These are phyloP conservation scores for Andrena flavipes DNA, from an alignment of 2,888 invertebrate species.

Conservation along the genomic window DNA sequence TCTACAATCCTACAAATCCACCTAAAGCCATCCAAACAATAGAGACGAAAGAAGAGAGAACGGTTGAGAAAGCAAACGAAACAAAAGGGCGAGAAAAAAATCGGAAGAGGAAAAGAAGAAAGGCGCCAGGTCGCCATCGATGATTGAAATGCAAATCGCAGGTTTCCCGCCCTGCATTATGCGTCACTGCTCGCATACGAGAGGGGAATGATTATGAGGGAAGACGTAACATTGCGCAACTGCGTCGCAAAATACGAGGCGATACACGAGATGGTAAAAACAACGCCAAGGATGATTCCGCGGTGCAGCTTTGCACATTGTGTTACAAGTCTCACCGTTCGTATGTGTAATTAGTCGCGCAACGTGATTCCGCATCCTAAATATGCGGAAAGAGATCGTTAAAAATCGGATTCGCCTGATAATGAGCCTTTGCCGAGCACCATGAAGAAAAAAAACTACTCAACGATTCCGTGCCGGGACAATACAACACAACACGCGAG, in stretches of 20 bases:
- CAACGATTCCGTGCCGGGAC: neutral
- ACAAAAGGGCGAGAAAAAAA: neutral
- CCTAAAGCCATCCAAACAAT: neutral
- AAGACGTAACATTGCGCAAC: constrained; percentile 43
- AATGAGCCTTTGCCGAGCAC: neutral
- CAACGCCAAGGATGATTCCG: constrained; percentile 3
- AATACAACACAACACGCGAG: neutral
- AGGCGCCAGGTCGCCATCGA: constrained; percentile 30
- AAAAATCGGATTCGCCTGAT: neutral
- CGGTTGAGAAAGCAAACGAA: neutral
- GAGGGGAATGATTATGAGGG: constrained; percentile 34
- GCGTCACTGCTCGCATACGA: constrained; percentile 44
- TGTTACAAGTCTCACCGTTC: neutral
- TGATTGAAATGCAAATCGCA: constrained; percentile 64
- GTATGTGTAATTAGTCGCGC: neutral
- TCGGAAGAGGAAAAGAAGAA: constrained; percentile 10
- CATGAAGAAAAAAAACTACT: neutral
- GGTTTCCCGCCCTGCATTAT: constrained; percentile 60
- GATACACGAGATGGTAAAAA: constrained; percentile 4
- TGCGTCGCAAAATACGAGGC: neutral
- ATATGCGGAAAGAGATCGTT: neutral
- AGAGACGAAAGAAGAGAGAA: constrained; percentile 1
- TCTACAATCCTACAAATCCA: no score
- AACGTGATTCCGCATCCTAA: neutral
- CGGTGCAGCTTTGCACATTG: neutral